Percentiles rank a stretch among this genome's conserved stretches.
These are phyloP conservation scores for Liasis olivaceus DNA, from an alignment of 2,797 vertebrate genomes.

Conservation along the genomic window DNA sequence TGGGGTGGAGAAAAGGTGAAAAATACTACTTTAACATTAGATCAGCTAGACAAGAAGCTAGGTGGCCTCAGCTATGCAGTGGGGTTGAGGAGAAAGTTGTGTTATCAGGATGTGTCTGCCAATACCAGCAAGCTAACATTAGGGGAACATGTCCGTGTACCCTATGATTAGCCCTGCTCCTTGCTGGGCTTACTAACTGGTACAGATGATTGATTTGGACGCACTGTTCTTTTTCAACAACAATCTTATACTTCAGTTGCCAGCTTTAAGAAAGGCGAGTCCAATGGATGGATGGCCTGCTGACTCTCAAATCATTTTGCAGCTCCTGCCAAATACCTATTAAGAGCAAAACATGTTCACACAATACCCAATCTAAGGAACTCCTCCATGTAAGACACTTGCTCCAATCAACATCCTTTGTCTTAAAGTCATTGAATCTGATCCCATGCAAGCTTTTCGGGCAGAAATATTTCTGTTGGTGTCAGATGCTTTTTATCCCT, in stretches of 20 bases:
- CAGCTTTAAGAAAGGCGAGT: neutral
- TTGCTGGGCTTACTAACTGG: neutral
- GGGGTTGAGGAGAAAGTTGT: too few species aligned
- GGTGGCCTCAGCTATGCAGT: too few species aligned
- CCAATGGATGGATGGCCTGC: neutral
- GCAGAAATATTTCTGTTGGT: neutral
- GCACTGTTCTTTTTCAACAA: neutral
- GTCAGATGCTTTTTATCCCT: neutral
- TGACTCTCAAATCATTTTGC: neutral
- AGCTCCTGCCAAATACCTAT: neutral
- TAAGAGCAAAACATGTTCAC: neutral
- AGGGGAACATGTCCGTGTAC: too few species aligned
- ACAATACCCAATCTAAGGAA: neutral
- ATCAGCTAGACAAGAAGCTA: too few species aligned
- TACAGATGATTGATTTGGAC: neutral
- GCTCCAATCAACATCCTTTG: neutral
- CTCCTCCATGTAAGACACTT: neutral
- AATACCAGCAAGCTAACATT: too few species aligned
- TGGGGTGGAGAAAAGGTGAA: too few species aligned
- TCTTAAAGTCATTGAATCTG: neutral
- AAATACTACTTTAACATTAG: too few species aligned
- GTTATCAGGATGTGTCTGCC: too few species aligned
- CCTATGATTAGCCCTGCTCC: neutral
- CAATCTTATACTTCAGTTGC: neutral
- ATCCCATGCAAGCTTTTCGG: neutral